Conservation (phyloP, 1,140 invertebrate species). For the Drosophila mauritiana region DNA sequence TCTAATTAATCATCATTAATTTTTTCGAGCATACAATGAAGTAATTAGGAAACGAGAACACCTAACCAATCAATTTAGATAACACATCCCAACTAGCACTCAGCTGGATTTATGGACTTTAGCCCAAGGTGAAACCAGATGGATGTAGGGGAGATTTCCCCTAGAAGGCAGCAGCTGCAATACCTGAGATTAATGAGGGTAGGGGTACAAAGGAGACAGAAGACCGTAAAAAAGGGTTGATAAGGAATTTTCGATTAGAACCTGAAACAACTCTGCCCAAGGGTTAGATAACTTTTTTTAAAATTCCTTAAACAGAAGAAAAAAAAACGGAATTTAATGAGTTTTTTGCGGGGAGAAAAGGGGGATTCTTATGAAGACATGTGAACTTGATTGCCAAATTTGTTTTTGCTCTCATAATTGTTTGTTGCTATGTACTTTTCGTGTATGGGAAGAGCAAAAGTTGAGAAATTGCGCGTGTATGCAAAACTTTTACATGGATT, state of each 20-base stretch:
- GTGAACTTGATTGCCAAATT: constrained; percentile 65
- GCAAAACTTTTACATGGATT: constrained; percentile 78
- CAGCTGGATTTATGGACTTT: constrained; percentile 23
- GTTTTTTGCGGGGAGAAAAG: not conserved
- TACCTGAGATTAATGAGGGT: constrained; percentile 76
- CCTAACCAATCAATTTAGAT: constrained; percentile 57
- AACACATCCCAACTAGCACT: constrained; percentile 27
- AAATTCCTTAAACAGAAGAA: constrained; percentile 9
- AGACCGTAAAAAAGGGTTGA: constrained; percentile 61
- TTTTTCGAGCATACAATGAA: constrained; percentile 42
- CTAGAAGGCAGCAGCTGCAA: constrained; percentile 36
- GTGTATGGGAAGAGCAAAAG: constrained; percentile 33
- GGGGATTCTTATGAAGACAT: constrained; percentile 34
- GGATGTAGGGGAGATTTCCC: constrained; percentile 5
- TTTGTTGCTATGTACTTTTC: constrained; percentile 23
- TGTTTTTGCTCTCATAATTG: constrained; percentile 61
- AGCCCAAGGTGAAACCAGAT: constrained; percentile 11
- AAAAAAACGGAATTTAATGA: constrained; percentile 19
- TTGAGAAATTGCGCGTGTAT: constrained; percentile 71
- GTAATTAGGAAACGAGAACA: constrained; percentile 53
- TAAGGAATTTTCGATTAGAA: constrained; percentile 71
- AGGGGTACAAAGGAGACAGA: constrained; percentile 36
- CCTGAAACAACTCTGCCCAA: constrained; percentile 21
- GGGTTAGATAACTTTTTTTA: constrained; percentile 39
- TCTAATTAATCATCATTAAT: constrained; percentile 11